phyloP scores from a whole-genome alignment of 2,113 vertebrate species.

The Menura novaehollandiae region DNA sequence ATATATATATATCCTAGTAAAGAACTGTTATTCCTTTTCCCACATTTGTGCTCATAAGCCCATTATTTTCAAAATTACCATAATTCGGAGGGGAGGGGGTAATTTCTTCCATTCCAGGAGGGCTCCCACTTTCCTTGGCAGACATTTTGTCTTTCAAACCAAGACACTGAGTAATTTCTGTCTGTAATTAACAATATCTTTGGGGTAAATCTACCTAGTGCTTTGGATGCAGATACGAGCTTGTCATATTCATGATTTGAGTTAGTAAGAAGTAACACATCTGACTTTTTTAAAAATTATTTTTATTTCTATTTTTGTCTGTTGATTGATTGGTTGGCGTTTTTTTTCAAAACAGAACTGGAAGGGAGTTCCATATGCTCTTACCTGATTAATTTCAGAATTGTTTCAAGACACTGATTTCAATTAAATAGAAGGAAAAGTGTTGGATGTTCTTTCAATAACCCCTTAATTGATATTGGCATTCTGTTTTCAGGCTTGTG shows the following conservation, averaged over 20 bases:
- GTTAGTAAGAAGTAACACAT: neutral
- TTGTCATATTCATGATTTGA: neutral
- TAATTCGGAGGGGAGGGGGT: too few relatives aligned
- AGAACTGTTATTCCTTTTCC: too few relatives aligned
- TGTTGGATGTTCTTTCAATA: neutral
- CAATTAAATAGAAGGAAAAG: neutral
- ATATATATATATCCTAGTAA: too few relatives aligned
- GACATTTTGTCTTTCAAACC: too few relatives aligned
- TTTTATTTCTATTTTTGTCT: neutral
- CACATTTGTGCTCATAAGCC: too few relatives aligned
- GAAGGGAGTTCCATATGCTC: neutral
- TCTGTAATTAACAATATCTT: neutral
- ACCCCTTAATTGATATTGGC: neutral
- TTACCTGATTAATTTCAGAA: neutral
- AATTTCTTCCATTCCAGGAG: too few relatives aligned
- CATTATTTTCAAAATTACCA: too few relatives aligned
- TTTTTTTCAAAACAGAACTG: neutral
- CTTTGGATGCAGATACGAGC: neutral
- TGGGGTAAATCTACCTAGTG: neutral
- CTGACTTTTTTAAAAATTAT: neutral
- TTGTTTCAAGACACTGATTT: neutral
- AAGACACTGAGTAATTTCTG: neutral
- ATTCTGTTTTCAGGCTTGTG: neutral
- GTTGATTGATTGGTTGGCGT: neutral
- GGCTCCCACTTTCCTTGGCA: too few relatives aligned